Percentiles rank a stretch among this genome's conserved stretches.
Conservation (phyloP, 2,888 invertebrate species). For the Leucoma salicis region DNA sequence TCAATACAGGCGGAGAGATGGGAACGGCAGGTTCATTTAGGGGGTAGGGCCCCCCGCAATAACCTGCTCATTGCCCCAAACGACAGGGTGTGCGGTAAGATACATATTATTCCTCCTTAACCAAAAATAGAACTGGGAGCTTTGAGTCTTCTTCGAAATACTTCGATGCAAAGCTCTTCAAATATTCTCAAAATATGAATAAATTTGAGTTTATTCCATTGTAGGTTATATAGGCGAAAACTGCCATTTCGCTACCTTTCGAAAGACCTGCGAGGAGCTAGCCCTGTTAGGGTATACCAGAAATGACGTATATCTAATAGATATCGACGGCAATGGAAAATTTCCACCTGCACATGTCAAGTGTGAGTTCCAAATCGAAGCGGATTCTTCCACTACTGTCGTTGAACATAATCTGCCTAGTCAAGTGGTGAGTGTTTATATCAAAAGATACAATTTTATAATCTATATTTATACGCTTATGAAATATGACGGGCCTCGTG, state of each 20-base stretch:
- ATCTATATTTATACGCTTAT: no score
- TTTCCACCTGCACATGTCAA: conserved; percentile 96
- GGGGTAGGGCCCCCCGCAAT: no score
- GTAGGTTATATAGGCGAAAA: conserved; percentile 93
- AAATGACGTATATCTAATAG: conserved; percentile 95
- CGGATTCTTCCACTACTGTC: conserved; percentile 93
- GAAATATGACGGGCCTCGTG: no score
- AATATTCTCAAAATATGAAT: not conserved
- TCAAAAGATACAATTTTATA: no score
- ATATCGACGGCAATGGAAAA: conserved; percentile 96
- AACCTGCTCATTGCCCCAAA: no score
- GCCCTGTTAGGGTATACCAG: conserved; percentile 93
- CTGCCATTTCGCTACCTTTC: conserved; percentile 95
- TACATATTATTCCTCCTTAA: no score
- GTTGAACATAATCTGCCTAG: conserved; percentile 95
- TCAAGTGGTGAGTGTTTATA: conserved; percentile 87
- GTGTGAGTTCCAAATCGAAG: conserved; percentile 94
- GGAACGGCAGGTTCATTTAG: no score
- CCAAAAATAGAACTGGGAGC: no score
- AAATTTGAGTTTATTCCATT: conserved; percentile 4
- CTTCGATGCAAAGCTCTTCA: no score
- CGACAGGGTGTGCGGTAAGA: no score
- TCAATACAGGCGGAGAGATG: no score
- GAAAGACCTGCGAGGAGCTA: conserved; percentile 95
- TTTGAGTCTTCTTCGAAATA: no score